Conservation (phyloP, 1,140 invertebrate genomes). For the Palaemon carinicauda region DNA sequence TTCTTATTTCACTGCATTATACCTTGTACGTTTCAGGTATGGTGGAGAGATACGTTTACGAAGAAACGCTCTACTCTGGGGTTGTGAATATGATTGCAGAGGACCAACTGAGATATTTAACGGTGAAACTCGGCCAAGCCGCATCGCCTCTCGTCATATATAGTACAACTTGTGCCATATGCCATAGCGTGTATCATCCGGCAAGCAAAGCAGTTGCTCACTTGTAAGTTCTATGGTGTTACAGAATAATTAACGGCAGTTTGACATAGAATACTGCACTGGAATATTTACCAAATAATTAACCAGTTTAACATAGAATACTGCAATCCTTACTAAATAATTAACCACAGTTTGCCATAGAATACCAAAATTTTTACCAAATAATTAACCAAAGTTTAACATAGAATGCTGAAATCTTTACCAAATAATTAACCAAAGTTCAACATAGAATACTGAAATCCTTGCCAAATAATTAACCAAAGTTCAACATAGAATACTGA, state of each 20-base stretch:
- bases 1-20: neutral
- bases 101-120: constrained; percentile 33
- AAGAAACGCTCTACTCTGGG: constrained; percentile 37
- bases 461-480: too few relatives aligned
- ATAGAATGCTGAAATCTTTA: too few relatives aligned
- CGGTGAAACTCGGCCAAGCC: constrained; percentile 28
- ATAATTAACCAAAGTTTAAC: too few relatives aligned
- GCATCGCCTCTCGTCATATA: constrained; percentile 31
- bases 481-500: too few relatives aligned
- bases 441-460: too few relatives aligned
- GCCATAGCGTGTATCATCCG: constrained; percentile 37
- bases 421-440: too few relatives aligned
- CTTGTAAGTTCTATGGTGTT: neutral
- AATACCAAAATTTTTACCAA: too few relatives aligned
- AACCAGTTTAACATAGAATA: too few relatives aligned
- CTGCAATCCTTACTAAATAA: too few relatives aligned
- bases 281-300: neutral
- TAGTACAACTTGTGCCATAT: constrained; percentile 28
- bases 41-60: constrained; percentile 47
- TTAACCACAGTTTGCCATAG: too few relatives aligned
- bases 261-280: too few relatives aligned
- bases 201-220: constrained; percentile 39
- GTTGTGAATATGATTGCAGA: constrained; percentile 37
- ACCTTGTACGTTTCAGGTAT: constrained; percentile 7
- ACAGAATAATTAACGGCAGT: too few relatives aligned